Evolutionary conservation across 2,797 vertebrate species (phyloP), one percentile per base, ranked within the genome.

Genomic region (Jordanella pulchra): DNA sequence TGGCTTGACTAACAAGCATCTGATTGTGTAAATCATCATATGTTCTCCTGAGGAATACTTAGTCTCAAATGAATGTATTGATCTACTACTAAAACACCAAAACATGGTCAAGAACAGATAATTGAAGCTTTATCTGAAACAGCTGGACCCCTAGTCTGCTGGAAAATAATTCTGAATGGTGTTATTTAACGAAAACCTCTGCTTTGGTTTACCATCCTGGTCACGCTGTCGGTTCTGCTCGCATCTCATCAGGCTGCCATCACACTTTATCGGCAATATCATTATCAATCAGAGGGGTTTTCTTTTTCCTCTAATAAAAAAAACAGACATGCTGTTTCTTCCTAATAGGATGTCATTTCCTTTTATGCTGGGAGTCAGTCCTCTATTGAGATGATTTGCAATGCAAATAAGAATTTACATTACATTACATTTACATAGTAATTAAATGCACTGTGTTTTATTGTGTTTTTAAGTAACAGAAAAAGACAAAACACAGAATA

Each of bases 1-100:
- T 70, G 82, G 87, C 81, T 91, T 84, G 90, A 81, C 90, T 91
- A 91, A 92, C 88, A 76, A 88, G 88, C 89, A 86, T 90, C 91
- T 90, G 84, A 92, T 93, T 88, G 84, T 90, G 87, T 84, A 89
- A 90, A 92, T 92, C 92, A 91, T 58, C 69, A 71, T 21, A 5
- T 92, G 83, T 89, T 88, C 89, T 85, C 3, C 67, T 50, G 86
- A 87, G 91, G 91, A 93, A 92, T 92, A 92, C 78, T 65, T 74
- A 63, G 76, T 80, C 77, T 81, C 73, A 90, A 93, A 89, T 86
- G 82, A 91, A 90, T 83, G 93, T 87, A 90, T 86, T 91, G 89
- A 91, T 82, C 83, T 86, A 82, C 88, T 84, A 85, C 74, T 66
- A 71, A 82, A 90, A 87, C 84, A 76, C 77, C 45, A 85, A 77